A percentile compares a stretch with the other conserved stretches of the same genome.
Evolutionary conservation across 2,797 vertebrate genomes (phyloP).

Genomic region (Hypotaenidia okinawae): DNA sequence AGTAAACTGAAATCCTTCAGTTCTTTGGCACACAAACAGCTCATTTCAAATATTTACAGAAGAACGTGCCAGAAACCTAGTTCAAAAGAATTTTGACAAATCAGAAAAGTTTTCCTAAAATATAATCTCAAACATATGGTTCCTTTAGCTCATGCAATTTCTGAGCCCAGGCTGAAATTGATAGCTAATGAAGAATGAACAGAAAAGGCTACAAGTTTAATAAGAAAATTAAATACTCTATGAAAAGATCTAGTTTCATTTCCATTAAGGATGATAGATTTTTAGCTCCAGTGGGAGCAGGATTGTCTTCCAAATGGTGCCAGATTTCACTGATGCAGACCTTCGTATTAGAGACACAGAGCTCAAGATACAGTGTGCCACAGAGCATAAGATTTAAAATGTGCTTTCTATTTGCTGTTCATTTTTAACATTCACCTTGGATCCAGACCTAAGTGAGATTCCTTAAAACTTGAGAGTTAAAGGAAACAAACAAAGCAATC

Average conservation of each 20-base stretch:
- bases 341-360: background rate
- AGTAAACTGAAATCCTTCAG: slow-evolving; percentile 1
- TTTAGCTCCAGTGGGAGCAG: background rate
- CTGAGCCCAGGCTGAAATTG: background rate
- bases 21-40: slow-evolving; percentile 7
- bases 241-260: background rate
- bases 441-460: background rate
- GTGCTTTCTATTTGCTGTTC: background rate
- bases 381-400: background rate
- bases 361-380: background rate
- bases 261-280: background rate
- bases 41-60: slow-evolving; percentile 50
- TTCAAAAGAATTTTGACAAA: slow-evolving; percentile 45
- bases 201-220: background rate
- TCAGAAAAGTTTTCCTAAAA: slow-evolving; percentile 25
- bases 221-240: background rate
- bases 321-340: background rate
- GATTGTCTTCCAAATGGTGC: background rate
- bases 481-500: background rate
- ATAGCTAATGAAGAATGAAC: slow-evolving; percentile 5
- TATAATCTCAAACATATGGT: slow-evolving; percentile 27
- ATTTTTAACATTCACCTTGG: background rate
- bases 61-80: background rate
- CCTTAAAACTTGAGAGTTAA: background rate
- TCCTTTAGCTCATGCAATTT: slow-evolving; percentile 3